Percentiles rank a stretch among this genome's conserved stretches.
phyloP scores from a whole-genome alignment of 2,888 invertebrate species.

The Meghimatium bilineatum region DNA sequence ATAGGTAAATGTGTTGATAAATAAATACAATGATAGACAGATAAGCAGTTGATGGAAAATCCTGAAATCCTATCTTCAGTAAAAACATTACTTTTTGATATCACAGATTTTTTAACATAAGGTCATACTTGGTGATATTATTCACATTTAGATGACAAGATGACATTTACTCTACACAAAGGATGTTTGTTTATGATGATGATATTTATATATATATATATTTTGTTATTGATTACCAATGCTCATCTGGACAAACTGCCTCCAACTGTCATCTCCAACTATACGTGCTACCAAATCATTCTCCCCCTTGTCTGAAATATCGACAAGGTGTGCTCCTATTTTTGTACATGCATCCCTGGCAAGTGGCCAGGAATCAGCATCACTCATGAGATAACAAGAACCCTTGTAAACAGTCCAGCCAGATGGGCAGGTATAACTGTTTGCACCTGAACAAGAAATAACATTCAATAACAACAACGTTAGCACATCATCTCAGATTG shows the following conservation, averaged over 20 bases:
- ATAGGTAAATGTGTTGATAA: no score
- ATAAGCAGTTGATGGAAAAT: no score
- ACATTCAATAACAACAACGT: not conserved
- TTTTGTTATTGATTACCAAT: not conserved
- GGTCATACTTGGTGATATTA: no score
- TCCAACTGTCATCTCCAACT: conserved; percentile 36
- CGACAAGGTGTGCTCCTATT: conserved; percentile 60
- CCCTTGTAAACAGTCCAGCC: conserved; percentile 60
- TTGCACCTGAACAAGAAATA: conserved; percentile 52
- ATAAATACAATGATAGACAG: no score
- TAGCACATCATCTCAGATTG: not conserved
- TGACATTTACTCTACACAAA: no score
- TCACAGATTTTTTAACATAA: no score
- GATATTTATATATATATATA: not conserved
- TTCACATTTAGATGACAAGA: no score
- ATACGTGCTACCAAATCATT: conserved; percentile 64
- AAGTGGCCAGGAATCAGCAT: conserved; percentile 58
- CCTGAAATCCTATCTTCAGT: no score
- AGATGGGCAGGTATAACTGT: conserved; percentile 58
- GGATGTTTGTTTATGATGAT: no score
- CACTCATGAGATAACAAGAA: conserved; percentile 61
- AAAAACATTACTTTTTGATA: no score
- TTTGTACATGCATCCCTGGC: conserved; percentile 58
- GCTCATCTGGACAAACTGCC: conserved; percentile 15
- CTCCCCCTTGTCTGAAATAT: conserved; percentile 60